Base-by-base conservation (phyloP, 1,140 invertebrate genomes). In the Pectinophora gossypiella region DNA sequence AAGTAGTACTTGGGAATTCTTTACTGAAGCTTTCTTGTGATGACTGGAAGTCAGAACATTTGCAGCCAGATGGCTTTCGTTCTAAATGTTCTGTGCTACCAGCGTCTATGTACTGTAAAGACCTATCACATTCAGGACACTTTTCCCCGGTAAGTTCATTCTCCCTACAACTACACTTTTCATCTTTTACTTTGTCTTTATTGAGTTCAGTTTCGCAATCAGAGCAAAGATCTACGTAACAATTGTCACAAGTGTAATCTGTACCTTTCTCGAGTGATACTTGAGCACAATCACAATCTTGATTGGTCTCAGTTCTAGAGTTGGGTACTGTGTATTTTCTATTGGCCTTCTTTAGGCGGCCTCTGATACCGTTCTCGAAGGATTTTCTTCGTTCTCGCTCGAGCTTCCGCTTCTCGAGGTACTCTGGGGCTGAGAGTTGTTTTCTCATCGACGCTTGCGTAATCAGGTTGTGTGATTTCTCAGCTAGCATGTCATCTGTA, bases 391-490 rank as follows among this genome's bases (percentile, higher is more conserved):
- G 89, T 56, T 93, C 93, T 73, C 89, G 90, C 67, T 92, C 94
- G 57, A 92, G 89, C 77, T 94, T 90, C 35, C 94, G 78, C 70
- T 94, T 94, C 74, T 98, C 96, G 38, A 98, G 85, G 79, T 98
- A 98, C 59, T 97, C 95, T 1, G 96, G 96, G 0, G 96, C 95
- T n/a, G 93, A 94, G 51, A 95, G 91, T 63, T 94, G 92, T 65
- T 93, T 92, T 59, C 93, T 93, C 62, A 92, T 89, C 1, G 91
- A 91, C 5, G 89, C 85, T 75, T 89, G 84, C 0, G 86, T 88
- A 18, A 89, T 89, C 10, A 89, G 71, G 47, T 83, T 85, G 54
- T 82, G 85, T 7, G 87, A 89, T 66, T 89, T 87, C 52, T 87
- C 86, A 3, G 85, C 85, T 19, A 88, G 53, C 43, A 88, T 89